These are phyloP conservation scores for Paratrypauchen microcephalus DNA, from an alignment of 2,797 vertebrate genomes.

Conservation along the genomic window DNA sequence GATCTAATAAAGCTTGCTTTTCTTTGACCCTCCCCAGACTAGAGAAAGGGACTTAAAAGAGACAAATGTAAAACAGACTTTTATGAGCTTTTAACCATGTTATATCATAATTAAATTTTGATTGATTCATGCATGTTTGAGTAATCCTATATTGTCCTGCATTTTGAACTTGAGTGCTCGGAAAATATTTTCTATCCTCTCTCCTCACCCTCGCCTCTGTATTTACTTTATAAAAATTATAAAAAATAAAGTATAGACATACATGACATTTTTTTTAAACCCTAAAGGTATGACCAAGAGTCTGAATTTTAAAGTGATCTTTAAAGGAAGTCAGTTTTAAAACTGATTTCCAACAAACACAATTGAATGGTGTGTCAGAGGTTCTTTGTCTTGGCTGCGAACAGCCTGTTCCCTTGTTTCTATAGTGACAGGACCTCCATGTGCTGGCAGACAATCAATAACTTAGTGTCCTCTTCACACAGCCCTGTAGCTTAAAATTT, in stretches of 20 bases:
- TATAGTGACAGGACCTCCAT: constrained; percentile 61
- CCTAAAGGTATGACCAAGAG: too few relatives aligned
- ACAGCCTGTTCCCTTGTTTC: constrained; percentile 66
- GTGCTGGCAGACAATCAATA: constrained; percentile 73
- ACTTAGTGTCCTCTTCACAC: constrained; percentile 40
- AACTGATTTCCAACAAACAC: background rate
- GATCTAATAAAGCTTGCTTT: background rate
- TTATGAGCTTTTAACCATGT: too few relatives aligned
- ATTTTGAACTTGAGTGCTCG: too few relatives aligned
- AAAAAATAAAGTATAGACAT: too few relatives aligned
- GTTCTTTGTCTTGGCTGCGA: constrained; percentile 52
- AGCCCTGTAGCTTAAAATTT: constrained; percentile 48
- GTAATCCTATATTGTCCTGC: too few relatives aligned
- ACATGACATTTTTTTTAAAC: too few relatives aligned
- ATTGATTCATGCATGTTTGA: too few relatives aligned
- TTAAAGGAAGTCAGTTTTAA: background rate
- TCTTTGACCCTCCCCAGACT: background rate
- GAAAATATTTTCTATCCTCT: constrained; percentile 5
- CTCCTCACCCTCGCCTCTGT: too few relatives aligned
- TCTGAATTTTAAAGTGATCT: too few relatives aligned
- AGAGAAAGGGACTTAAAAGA: background rate
- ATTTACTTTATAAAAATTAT: too few relatives aligned
- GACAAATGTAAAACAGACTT: too few relatives aligned
- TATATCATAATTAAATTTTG: too few relatives aligned
- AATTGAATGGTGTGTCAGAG: constrained; percentile 16